phyloP scores from a whole-genome alignment of 2,888 invertebrate species.

The Caenorhabditis wallacei region DNA sequence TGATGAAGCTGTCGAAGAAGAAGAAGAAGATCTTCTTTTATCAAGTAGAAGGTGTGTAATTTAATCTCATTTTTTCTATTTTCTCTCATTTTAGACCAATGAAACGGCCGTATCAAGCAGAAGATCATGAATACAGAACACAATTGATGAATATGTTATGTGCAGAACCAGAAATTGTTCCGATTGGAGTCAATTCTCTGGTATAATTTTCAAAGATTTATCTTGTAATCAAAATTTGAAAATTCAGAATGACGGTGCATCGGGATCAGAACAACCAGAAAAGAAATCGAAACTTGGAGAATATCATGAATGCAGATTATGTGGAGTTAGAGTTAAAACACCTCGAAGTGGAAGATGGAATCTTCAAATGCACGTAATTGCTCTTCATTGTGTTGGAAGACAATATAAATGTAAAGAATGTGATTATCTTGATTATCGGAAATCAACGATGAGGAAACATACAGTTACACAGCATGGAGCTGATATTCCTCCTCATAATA shows the following conservation, averaged over 20 bases:
- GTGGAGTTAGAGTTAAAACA: slow-evolving; percentile 66
- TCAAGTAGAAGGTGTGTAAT: not conserved
- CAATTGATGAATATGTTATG: slow-evolving; percentile 45
- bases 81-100: slow-evolving; percentile 9
- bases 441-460: slow-evolving; percentile 69
- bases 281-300: slow-evolving; percentile 28
- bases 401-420: slow-evolving; percentile 65
- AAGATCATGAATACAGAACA: slow-evolving; percentile 32
- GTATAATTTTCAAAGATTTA: not conserved
- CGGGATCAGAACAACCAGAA: not conserved
- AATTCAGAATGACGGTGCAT: slow-evolving; percentile 43
- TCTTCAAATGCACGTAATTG: slow-evolving; percentile 72
- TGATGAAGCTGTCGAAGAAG: slow-evolving; percentile 33
- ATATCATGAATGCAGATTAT: slow-evolving; percentile 66
- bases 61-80: not conserved
- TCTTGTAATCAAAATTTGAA: not conserved
- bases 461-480: slow-evolving; percentile 55
- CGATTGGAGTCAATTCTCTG: slow-evolving; percentile 45
- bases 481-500: slow-evolving; percentile 66
- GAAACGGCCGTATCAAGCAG: slow-evolving; percentile 21
- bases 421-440: slow-evolving; percentile 65
- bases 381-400: slow-evolving; percentile 65
- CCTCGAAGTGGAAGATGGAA: slow-evolving; percentile 72
- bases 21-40: slow-evolving; percentile 21
- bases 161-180: slow-evolving; percentile 52